phyloP scores from a whole-genome alignment of 2,888 invertebrate genomes.

The Fissipunctia ypsillon region DNA sequence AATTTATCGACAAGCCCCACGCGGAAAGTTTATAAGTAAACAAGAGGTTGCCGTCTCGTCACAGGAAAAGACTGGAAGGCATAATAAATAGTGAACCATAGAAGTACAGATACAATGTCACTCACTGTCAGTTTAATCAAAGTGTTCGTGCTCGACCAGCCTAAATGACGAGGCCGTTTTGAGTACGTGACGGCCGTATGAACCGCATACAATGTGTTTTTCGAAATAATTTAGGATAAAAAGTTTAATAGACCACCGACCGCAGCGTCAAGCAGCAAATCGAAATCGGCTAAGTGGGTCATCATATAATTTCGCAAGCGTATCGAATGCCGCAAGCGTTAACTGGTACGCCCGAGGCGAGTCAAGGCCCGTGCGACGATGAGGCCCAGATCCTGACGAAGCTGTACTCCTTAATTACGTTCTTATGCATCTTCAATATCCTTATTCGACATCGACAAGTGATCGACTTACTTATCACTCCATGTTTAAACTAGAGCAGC shows the following conservation, averaged over 20 bases:
- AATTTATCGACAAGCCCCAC: conserved; percentile 43
- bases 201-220: conserved; percentile 70
- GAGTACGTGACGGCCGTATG: conserved; percentile 68
- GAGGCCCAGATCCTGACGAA: conserved; percentile 78
- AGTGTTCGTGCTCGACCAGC: conserved; percentile 59
- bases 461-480: conserved; percentile 30
- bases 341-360: conserved; percentile 87
- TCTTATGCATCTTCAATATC: conserved; percentile 56
- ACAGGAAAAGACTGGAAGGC: conserved; percentile 57
- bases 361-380: conserved; percentile 84
- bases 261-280: conserved; percentile 83
- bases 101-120: conserved; percentile 67
- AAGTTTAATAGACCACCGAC: conserved; percentile 79
- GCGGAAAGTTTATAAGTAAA: conserved; percentile 47
- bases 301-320: conserved; percentile 90
- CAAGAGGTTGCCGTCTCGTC: conserved; percentile 14
- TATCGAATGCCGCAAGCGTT: conserved; percentile 89
- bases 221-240: conserved; percentile 81
- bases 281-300: conserved; percentile 89
- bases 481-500: conserved; percentile 47
- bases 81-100: conserved; percentile 56
- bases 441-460: conserved; percentile 42
- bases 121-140: conserved; percentile 65
- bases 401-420: conserved; percentile 55
- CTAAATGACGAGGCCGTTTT: conserved; percentile 72